Evolutionary conservation across 2,113 vertebrate species (phyloP), one percentile per base, ranked within the genome.

Genomic region (Carlito syrichta): DNA sequence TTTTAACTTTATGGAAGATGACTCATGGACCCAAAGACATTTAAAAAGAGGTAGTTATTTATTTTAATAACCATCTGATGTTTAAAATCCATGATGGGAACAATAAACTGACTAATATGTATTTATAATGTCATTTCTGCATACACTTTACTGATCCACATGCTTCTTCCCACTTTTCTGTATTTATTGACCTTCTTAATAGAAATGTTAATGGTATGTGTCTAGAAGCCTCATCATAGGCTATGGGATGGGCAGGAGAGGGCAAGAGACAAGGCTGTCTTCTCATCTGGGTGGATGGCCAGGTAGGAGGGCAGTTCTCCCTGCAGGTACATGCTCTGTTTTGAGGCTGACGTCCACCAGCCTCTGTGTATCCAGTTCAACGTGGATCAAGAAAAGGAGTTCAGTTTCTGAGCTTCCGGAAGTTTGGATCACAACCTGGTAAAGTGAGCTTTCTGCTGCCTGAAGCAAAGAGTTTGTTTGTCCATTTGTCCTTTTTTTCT

Each of bases 361-460:
- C 92, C 77, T 96, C 86, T 48, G 32, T 43, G 38, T 83, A n/a
- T 73, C 74, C 86, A 6, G 76, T 35, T 91, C 97, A 22, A 27
- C 48, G 0, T 11, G 63, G 74, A 96, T 56, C 78, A 58, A 92
- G 90, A 82, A 77, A 54, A 77, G 84, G n/a, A 92, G 71, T 76
- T 97, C 73, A 12, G 38, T 58, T 56, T 86, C 30, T 63, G 95
- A 63, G 94, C 85, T 79, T 62, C 71, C 78, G 40, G 95, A 97
- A 95, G 96, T 96, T 17, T 1, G 58, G 60, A 85, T 56, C 95
- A 27, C 81, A 40, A 27, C 60, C 94, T 40, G 97, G 97, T 97
- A 93, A 97, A 68, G 69, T 93, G 94, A 66, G 19, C 40, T 40
- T 74, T 76, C 85, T 79, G 58, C 10, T n/a, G 43, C 62, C 54